Base-by-base conservation (phyloP, 1,140 invertebrate species). In the Hermetia illucens region DNA sequence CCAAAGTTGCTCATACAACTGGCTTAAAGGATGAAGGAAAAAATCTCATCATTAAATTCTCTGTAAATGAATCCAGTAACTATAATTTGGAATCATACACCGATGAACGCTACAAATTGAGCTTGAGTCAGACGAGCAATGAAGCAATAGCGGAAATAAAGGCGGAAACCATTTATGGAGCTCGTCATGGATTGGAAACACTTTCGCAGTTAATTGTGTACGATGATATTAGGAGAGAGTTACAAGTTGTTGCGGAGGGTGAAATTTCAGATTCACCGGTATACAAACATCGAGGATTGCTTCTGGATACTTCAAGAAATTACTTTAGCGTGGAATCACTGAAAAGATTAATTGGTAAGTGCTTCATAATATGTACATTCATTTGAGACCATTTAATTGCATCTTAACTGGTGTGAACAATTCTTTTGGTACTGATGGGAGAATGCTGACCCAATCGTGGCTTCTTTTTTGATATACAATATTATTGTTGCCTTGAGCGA, bases 251-350 rank as follows among this genome's bases (percentile, higher is more conserved):
- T 0, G 61, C 65, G 3, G 65, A 74, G 40, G 74, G 70, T 1
- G 51, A 55, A 2, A 75, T 89, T 2, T 52, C 39, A 0, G 85
- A 89, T 56, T 65, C 61, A 17, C 84, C 85, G 0, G 68, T 58
- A 0, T 89, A 78, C 58, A 71, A 75, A 1, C 80, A 86, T 58
- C 68, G 85, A 48, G 83, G 83, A 3, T 58, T 89, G 1, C 53
- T 83, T 3, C 49, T 89, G 21, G 85, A 89, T 47, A 86, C 83
- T 0, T 70, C 80, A 0, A 69, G 85, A 18, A 87, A 86, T 55
- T 86, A 69, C 50, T 68, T 77, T 44, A 62, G 71, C 2, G 69
- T 84, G 4, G 64, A 71, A 3, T 60, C 70, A 1, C 79, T 91
- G 30, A 72, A 81, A 45, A 63, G 69, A 13, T 82, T 80, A 1